Conservation (phyloP, 2,797 vertebrate species). For the Cyclopterus lumpus region DNA sequence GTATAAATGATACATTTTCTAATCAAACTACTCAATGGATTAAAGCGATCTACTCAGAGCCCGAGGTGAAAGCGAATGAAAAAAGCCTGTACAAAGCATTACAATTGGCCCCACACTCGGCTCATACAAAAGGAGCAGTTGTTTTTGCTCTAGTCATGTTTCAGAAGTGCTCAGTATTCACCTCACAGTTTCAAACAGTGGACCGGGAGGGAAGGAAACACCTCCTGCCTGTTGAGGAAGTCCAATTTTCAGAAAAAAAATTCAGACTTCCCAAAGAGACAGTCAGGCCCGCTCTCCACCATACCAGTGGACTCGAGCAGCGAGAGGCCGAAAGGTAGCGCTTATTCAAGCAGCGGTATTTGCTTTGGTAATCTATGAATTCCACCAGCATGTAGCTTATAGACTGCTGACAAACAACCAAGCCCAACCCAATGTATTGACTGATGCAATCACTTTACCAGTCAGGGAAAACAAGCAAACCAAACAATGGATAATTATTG, state of each 20-base stretch:
- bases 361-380: slow-evolving; percentile 53
- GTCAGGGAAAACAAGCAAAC: slow-evolving; percentile 17
- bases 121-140: slow-evolving; percentile 78
- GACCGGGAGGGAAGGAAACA: slow-evolving; percentile 78
- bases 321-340: slow-evolving; percentile 26
- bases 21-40: slow-evolving; percentile 54
- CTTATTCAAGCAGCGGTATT: slow-evolving; percentile 45
- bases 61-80: slow-evolving; percentile 61
- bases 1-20: slow-evolving; percentile 38
- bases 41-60: slow-evolving; percentile 31
- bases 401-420: slow-evolving; percentile 47
- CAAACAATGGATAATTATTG: slow-evolving; percentile 39
- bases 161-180: slow-evolving; percentile 80
- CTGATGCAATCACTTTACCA: slow-evolving; percentile 44
- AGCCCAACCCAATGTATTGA: slow-evolving; percentile 34
- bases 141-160: slow-evolving; percentile 81
- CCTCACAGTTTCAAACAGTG: slow-evolving; percentile 77
- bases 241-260: slow-evolving; percentile 80
- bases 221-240: slow-evolving; percentile 82
- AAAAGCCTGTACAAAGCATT: slow-evolving; percentile 64
- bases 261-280: slow-evolving; percentile 68
- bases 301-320: slow-evolving; percentile 40
- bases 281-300: slow-evolving; percentile 32
- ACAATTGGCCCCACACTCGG: slow-evolving; percentile 66
- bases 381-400: slow-evolving; percentile 40